Base-by-base conservation (phyloP, 2,888 invertebrate species). In the Lithosia quadra region DNA sequence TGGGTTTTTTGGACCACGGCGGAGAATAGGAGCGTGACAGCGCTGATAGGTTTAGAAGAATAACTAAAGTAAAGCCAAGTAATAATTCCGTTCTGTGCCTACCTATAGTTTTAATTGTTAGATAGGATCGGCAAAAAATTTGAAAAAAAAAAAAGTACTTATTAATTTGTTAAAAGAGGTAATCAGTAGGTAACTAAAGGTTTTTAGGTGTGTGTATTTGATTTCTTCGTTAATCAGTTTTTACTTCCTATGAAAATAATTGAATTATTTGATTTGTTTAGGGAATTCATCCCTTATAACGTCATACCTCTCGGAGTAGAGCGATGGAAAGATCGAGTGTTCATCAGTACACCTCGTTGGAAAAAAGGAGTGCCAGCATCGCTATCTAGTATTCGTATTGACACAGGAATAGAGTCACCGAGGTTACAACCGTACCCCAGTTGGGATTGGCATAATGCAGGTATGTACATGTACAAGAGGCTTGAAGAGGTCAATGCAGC, bases 281-380 rank as follows among this genome's bases (percentile, higher is more conserved):
- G 96, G 0, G 94, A 95, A 59, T 98, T 96, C 81, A 95, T 97
- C 56, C 96, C 97, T 15, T 64, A 74, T 71, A 97, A 97, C 85
- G 97, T 97, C 83, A 94, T 97, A 68, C 97, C 98, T 0, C 88
- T 97, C 67, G 98, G 98, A 0, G 91, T 98, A 34, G 98, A 97
- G 84, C 91, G 97, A 2, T 96, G 96, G 94, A 95, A 92, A 61
- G 92, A 97, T 75, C 95, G 97, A 28, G 91, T 98, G 8, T 98
- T 98, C 84, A 88, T 98, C 0, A 97, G 97, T 56, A 95, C 97
- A 21, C 98, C 98, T 0, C 95, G 97, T 65, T 97, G 97, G 97
- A 97, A 96, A 83, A 93, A 94, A 63, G 98, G 98, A 0, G 96
- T 97, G 0, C 97, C 98, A 0, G 97, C 96, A 1, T 97, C 97